These are phyloP conservation scores for Metellina segmentata DNA, from an alignment of 2,888 invertebrate genomes.

Conservation along the genomic window DNA sequence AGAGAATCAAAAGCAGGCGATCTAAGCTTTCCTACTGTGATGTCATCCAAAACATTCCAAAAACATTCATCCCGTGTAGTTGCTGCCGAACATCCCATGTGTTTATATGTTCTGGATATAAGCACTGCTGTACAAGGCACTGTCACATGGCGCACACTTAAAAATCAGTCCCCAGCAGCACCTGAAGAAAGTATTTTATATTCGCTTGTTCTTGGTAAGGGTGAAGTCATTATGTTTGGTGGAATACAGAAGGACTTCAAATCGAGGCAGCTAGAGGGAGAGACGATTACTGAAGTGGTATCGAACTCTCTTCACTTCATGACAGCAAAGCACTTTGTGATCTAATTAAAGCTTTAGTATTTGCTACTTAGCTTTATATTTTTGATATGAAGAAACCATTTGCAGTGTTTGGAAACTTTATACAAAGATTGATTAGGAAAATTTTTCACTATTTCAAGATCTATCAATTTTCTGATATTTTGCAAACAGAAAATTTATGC, in stretches of 20 bases:
- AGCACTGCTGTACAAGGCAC: conserved; percentile 85
- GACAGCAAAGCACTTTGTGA: conserved; percentile 84
- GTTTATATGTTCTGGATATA: conserved; percentile 93
- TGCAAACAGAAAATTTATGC: no score
- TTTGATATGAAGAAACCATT: neutral
- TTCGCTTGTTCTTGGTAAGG: conserved; percentile 92
- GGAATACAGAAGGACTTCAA: conserved; percentile 91
- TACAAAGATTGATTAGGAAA: neutral
- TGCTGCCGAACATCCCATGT: conserved; percentile 85
- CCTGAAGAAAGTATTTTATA: conserved; percentile 95
- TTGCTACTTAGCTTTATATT: conserved; percentile 1
- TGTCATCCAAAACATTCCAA: neutral
- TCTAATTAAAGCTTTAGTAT: conserved; percentile 66
- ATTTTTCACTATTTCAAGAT: no score
- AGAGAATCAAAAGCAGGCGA: conserved; percentile 79
- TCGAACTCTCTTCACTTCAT: conserved; percentile 90
- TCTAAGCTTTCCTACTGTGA: neutral
- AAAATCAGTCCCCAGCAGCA: conserved; percentile 77
- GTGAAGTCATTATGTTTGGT: conserved; percentile 97
- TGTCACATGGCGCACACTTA: conserved; percentile 81
- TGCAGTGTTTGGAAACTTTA: neutral
- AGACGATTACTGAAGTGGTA: conserved; percentile 86
- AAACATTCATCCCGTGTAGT: neutral
- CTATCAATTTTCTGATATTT: no score
- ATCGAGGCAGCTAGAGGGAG: conserved; percentile 82